phyloP scores from a whole-genome alignment of 2,113 vertebrate genomes.

The Eurystomus gularis region DNA sequence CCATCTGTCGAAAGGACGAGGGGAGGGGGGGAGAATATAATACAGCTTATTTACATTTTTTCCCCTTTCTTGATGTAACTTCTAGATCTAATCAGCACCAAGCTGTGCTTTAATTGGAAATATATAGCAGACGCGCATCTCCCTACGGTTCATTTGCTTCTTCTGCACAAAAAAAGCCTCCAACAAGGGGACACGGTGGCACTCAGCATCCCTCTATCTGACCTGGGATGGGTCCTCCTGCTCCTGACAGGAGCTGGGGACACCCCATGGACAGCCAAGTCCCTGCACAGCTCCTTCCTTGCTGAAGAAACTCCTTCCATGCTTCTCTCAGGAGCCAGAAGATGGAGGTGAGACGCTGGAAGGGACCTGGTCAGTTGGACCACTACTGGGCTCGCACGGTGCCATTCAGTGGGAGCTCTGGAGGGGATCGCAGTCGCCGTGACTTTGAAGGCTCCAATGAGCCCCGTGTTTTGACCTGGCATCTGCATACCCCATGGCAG shows the following conservation, averaged over 20 bases:
- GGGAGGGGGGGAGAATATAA: neutral
- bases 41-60: slow-evolving; percentile 11
- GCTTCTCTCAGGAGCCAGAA: neutral
- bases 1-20: neutral
- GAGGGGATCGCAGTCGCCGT: rapidly evolving
- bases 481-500: rapidly evolving
- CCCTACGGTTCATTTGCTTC: neutral
- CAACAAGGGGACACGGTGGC: neutral
- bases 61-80: slow-evolving; percentile 15
- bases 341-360: rapidly evolving
- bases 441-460: neutral
- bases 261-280: neutral
- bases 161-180: neutral
- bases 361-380: rapidly evolving
- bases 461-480: neutral
- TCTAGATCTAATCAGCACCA: slow-evolving; percentile 34
- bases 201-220: rapidly evolving
- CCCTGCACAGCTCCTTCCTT: neutral
- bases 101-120: slow-evolving; percentile 27
- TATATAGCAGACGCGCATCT: neutral
- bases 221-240: rapidly evolving
- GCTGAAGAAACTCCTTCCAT: neutral
- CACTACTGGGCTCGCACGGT: rapidly evolving
- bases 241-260: rapidly evolving
- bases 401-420: neutral